A percentile compares a stretch with the other conserved stretches of the same genome.
Evolutionary conservation across 30 jellyfish, hydroid and myxozoan species (phyloP).

Genomic region (Pelagia noctiluca): DNA sequence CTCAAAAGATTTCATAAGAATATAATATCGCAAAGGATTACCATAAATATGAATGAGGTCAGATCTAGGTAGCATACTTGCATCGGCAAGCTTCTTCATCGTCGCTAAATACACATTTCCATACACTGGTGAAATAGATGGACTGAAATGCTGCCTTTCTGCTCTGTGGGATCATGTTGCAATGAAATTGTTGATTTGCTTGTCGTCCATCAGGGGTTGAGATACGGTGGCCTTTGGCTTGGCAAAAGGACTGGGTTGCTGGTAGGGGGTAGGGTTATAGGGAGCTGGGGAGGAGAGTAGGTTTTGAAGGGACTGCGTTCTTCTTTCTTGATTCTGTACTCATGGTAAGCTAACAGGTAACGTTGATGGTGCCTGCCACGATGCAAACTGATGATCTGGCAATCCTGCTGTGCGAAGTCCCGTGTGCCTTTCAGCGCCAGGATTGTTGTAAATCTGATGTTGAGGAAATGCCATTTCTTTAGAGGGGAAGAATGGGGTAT

Average conservation of each 20-base stretch:
- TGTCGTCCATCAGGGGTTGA: conserved; percentile 22
- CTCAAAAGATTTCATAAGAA: conserved; percentile 37
- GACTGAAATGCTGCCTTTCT: conserved; percentile 16
- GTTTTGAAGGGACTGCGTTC: not conserved
- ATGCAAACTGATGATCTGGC: conserved; percentile 49
- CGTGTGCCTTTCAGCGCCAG: conserved; percentile 30
- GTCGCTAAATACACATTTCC: conserved; percentile 29
- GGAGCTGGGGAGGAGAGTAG: too few relatives aligned
- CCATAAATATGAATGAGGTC: conserved; percentile 51
- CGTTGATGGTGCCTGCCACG: conserved; percentile 43
- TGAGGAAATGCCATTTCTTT: conserved; percentile 22
- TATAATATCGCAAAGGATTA: conserved; percentile 42
- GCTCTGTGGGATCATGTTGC: not conserved
- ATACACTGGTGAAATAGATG: conserved; percentile 20
- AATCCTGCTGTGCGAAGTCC: conserved; percentile 43
- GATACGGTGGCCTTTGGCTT: too few relatives aligned
- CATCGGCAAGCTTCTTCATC: conserved; percentile 57
- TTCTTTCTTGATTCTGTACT: conserved; percentile 14
- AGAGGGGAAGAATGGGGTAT: conserved; percentile 22
- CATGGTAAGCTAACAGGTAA: conserved; percentile 25
- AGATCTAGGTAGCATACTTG: conserved; percentile 41
- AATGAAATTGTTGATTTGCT: conserved; percentile 22
- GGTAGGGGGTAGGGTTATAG: too few relatives aligned
- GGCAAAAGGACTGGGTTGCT: too few relatives aligned
- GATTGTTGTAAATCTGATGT: conserved; percentile 40